These are phyloP conservation scores for Diadumene lineata DNA, from an alignment of 92 coral and sea anemone species.

Conservation along the genomic window DNA sequence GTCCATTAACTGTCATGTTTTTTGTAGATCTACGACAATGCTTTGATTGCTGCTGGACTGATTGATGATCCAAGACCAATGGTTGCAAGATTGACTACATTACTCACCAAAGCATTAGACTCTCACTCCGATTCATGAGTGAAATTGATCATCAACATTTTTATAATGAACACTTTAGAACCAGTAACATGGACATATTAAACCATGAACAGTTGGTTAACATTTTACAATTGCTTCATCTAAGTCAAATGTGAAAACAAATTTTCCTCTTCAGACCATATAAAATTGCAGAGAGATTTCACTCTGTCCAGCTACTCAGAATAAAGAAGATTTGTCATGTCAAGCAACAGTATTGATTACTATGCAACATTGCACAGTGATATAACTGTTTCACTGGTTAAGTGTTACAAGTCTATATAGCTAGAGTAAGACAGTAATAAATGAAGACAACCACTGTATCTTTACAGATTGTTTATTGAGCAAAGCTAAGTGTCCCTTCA, in stretches of 20 bases:
- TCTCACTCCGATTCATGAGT: not conserved
- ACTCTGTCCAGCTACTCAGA: no score
- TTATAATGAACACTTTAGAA: no score
- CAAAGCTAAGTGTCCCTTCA: not conserved
- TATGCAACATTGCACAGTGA: no score
- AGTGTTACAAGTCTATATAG: not conserved
- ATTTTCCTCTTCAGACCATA: no score
- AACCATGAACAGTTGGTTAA: no score
- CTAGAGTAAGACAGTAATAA: not conserved
- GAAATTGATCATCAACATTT: not conserved
- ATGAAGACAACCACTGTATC: not conserved
- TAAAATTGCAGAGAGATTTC: no score
- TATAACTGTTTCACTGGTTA: no score
- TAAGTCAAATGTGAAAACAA: no score
- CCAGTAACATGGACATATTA: no score
- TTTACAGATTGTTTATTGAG: conserved; percentile 6
- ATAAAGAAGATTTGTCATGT: no score
- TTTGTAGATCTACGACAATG: conserved; percentile 85
- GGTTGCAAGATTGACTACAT: conserved; percentile 86
- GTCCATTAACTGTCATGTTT: not conserved
- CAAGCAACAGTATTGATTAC: no score
- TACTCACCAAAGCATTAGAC: conserved; percentile 76
- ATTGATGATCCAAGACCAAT: conserved; percentile 92
- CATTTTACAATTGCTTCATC: no score
- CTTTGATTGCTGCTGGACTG: conserved; percentile 95